phyloP scores from a whole-genome alignment of 2,888 invertebrate species.

The Latheticus oryzae region DNA sequence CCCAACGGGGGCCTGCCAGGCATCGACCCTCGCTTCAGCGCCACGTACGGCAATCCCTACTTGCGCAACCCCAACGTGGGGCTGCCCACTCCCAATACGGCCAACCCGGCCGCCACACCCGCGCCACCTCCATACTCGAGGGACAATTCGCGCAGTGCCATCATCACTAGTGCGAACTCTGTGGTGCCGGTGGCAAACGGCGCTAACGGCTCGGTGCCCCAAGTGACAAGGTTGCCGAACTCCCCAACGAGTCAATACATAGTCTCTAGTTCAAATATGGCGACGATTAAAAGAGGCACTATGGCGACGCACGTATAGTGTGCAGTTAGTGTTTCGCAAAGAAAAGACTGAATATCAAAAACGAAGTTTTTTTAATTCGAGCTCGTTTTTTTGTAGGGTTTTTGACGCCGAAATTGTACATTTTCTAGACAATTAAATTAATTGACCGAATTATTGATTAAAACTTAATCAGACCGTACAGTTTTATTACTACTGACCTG shows the following conservation, averaged over 20 bases:
- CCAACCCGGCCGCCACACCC: slow-evolving; percentile 82
- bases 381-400: slow-evolving; percentile 49
- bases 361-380: slow-evolving; percentile 44
- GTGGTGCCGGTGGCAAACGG: slow-evolving; percentile 68
- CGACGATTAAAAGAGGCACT: slow-evolving; percentile 73
- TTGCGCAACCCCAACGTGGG: slow-evolving; percentile 72
- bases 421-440: slow-evolving; percentile 61
- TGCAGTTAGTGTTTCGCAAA: slow-evolving; percentile 30
- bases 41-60: slow-evolving; percentile 91
- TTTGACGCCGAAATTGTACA: slow-evolving; percentile 52
- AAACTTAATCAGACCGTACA: slow-evolving; percentile 61
- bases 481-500: slow-evolving; percentile 41
- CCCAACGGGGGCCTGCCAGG: slow-evolving; percentile 60
- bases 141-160: slow-evolving; percentile 60
- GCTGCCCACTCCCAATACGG: slow-evolving; percentile 73
- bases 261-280: slow-evolving; percentile 69
- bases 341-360: slow-evolving; percentile 48
- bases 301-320: slow-evolving; percentile 76
- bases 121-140: slow-evolving; percentile 80
- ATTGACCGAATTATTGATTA: slow-evolving; percentile 63
- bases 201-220: slow-evolving; percentile 67
- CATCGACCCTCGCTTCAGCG: slow-evolving; percentile 88
- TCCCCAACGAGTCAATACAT: slow-evolving; percentile 69
- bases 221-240: slow-evolving; percentile 67
- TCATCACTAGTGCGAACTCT: slow-evolving; percentile 64